Evolutionary conservation across 2,888 invertebrate genomes (phyloP), one percentile per base, ranked within the genome.

Genomic region (Tanypteryx hageni): DNA sequence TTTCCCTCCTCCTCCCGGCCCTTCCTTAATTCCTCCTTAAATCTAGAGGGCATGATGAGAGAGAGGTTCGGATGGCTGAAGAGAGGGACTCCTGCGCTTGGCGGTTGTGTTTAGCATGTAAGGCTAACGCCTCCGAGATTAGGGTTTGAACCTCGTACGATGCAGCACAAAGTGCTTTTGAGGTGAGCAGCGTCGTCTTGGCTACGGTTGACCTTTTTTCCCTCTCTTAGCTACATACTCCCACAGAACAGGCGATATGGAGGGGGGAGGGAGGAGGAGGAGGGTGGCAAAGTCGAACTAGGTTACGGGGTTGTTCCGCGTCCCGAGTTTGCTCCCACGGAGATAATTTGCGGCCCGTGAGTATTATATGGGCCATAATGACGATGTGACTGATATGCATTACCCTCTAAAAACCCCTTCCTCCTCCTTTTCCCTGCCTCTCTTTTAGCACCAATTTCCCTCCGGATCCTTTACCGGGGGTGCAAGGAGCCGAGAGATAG

Each of bases 281-380:
- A n/a, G 64, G 64, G n/a, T 5, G 64, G 64, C n/a, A n/a, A 11
- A n/a, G 64, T 16, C 64, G 13, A 64, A 64, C 64, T 64, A n/a
- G 64, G 64, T 64, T 64, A 64, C 18, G n/a, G 64, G 64, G 64
- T 16, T n/a, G n/a, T 64, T 64, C n/a, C 64, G 64, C 16, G 64
- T 18, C 44, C 44, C 5, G 64, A n/a, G 64, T 11, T 2, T 18
- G n/a, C 76, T 76, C 76, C 76, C 11, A 11, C 13, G 7, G 57
- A 56, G 83, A 57, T n/a, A n/a, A 83, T 83, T 83, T 18, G 44
- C 83, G 57, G 18, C 83, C n/a, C 83, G n/a, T 5, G 56, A 27
- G 83, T 83, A 83, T 57, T 83, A 83, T n/a, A 57, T n/a, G 56
- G 56, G 18, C 83, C 83, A 18, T 83, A 83, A 83, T 83, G 83